Conservation (phyloP, 2,888 invertebrate species). For the Aporophyla nigra region DNA sequence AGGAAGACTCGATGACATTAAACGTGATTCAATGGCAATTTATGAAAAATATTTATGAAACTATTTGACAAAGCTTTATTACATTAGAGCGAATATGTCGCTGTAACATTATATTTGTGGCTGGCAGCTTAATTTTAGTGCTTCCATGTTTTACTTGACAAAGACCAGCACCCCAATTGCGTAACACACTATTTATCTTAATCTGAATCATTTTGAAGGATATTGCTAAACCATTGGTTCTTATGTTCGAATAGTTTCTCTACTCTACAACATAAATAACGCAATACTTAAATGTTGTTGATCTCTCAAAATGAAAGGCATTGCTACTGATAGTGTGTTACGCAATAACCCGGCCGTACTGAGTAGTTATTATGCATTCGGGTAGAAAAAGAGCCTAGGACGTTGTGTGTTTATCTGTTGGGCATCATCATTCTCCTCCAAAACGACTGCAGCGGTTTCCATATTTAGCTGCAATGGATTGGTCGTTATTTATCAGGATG, state of each 20-base stretch:
- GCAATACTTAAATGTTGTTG: too few species aligned
- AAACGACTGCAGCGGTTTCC: not conserved
- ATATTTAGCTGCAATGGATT: too few species aligned
- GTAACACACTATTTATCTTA: too few species aligned
- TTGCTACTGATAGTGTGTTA: too few species aligned
- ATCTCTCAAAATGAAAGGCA: too few species aligned
- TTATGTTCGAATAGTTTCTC: too few species aligned
- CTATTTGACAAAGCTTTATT: slow-evolving; percentile 21
- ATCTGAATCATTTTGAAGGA: too few species aligned
- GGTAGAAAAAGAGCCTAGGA: not conserved
- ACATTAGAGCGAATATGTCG: not conserved
- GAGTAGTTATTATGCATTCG: not conserved
- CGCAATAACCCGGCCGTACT: too few species aligned
- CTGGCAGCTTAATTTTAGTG: not conserved
- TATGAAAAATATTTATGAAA: slow-evolving; percentile 62
- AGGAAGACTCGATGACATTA: slow-evolving; percentile 76
- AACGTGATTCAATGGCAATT: slow-evolving; percentile 74
- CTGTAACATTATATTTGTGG: not conserved
- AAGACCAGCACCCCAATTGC: too few species aligned
- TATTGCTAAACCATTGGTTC: too few species aligned
- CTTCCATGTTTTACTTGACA: not conserved
- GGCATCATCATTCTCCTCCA: not conserved
- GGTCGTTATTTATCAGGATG: too few species aligned
- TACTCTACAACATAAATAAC: too few species aligned
- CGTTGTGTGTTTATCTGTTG: not conserved